These are phyloP conservation scores for Eretmocerus hayati DNA, from an alignment of 2,888 invertebrate species.

Conservation along the genomic window DNA sequence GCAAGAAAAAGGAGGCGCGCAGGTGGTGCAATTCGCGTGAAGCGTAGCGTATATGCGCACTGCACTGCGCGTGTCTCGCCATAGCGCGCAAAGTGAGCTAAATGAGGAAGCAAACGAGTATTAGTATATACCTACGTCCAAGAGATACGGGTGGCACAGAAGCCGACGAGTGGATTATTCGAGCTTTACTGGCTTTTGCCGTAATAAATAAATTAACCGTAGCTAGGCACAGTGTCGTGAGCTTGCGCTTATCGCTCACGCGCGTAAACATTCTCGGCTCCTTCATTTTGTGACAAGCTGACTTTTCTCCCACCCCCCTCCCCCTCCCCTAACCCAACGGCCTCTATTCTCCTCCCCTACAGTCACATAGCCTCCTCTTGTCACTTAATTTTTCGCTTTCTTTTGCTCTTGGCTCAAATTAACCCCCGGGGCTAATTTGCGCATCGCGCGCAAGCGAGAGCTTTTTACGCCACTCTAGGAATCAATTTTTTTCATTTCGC, in stretches of 20 bases:
- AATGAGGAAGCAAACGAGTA: no score
- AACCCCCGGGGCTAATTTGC: background rate
- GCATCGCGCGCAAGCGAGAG: no score
- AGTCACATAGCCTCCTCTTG: background rate
- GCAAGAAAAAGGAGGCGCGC: no score
- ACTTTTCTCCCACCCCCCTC: no score
- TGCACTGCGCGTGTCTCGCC: background rate
- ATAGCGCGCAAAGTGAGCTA: background rate
- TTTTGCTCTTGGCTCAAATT: constrained; percentile 1
- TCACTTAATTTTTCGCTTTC: background rate
- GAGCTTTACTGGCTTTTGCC: constrained; percentile 3
- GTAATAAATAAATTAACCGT: constrained; percentile 13
- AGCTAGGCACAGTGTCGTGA: background rate
- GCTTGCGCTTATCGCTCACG: constrained; percentile 1
- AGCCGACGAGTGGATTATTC: constrained; percentile 7
- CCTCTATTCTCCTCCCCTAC: no score
- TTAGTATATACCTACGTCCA: no score
- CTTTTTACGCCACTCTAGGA: background rate
- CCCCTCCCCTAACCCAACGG: no score
- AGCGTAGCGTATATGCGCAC: background rate
- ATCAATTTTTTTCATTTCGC: background rate
- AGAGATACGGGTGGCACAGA: no score
- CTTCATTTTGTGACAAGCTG: no score
- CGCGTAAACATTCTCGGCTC: constrained; percentile 1
- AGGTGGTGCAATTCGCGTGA: background rate